Evolutionary conservation across 2,888 invertebrate genomes (phyloP).

Genomic region (Caenorhabditis panamensis): DNA sequence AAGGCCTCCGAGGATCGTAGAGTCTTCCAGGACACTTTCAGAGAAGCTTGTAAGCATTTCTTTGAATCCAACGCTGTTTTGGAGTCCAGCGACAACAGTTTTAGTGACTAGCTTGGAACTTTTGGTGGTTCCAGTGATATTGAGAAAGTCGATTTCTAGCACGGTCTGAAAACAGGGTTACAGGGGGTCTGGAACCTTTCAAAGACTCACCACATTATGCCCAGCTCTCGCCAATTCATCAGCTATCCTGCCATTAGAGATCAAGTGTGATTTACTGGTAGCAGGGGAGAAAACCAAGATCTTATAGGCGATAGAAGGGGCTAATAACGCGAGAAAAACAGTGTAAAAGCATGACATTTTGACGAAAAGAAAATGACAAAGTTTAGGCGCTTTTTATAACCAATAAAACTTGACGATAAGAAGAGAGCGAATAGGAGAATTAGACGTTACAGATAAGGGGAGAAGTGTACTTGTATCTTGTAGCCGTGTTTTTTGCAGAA

Average conservation of each 20-base stretch:
- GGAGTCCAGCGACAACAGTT: conserved; percentile 48
- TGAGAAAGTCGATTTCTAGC: conserved; percentile 63
- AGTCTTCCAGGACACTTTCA: conserved; percentile 30
- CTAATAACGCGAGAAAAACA: too few species aligned
- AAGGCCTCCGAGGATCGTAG: neutral
- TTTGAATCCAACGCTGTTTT: conserved; percentile 9
- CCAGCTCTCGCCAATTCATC: conserved; percentile 72
- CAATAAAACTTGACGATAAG: neutral
- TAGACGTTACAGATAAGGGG: neutral
- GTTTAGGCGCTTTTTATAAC: too few species aligned
- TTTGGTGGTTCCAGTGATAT: conserved; percentile 57
- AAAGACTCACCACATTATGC: conserved; percentile 71
- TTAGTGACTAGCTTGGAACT: conserved; percentile 57
- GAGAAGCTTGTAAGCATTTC: conserved; percentile 22
- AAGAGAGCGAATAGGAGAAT: neutral
- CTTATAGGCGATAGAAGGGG: neutral
- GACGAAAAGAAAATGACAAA: neutral
- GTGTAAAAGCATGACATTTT: too few species aligned
- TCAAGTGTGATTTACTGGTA: conserved; percentile 69
- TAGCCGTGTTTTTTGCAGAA: neutral
- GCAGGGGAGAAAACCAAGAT: conserved; percentile 66
- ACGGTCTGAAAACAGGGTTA: conserved; percentile 45
- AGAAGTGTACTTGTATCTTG: neutral
- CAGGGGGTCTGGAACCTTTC: neutral
- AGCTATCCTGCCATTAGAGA: conserved; percentile 71